phyloP scores from a whole-genome alignment of 2,888 invertebrate species.

The Eurytoma adleriae region DNA sequence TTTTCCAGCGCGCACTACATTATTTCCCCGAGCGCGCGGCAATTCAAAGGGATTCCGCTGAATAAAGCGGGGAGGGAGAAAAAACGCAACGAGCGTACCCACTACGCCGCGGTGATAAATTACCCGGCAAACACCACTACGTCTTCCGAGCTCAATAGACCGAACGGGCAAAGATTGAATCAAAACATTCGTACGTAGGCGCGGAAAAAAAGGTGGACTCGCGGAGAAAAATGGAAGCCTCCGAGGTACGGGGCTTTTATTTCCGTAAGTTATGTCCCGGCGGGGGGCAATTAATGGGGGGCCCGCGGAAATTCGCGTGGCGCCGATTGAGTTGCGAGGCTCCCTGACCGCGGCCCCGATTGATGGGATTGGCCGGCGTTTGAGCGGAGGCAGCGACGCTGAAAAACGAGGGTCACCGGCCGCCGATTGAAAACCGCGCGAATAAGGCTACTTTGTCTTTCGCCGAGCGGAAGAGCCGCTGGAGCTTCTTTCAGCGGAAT shows the following conservation, averaged over 20 bases:
- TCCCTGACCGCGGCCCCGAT: not conserved
- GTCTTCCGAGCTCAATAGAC: conserved; percentile 57
- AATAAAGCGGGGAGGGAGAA: conserved; percentile 14
- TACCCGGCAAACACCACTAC: conserved; percentile 49
- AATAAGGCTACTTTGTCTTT: too few relatives aligned
- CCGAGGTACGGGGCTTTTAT: conserved; percentile 58
- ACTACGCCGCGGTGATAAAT: conserved; percentile 40
- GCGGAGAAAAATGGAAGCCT: not conserved
- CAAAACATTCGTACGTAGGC: conserved; percentile 28
- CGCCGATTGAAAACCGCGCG: too few relatives aligned
- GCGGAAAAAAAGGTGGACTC: not conserved
- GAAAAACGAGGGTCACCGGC: too few relatives aligned
- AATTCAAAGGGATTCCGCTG: conserved; percentile 41
- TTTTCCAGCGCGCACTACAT: conserved; percentile 21
- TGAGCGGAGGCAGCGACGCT: too few relatives aligned
- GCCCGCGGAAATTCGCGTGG: conserved; percentile 65
- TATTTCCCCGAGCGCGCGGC: conserved; percentile 24
- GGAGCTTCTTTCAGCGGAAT: too few relatives aligned
- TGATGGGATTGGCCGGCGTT: conserved; percentile 6
- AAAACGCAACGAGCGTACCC: not conserved
- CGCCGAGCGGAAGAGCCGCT: too few relatives aligned
- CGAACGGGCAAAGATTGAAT: conserved; percentile 52
- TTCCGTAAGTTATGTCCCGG: conserved; percentile 66
- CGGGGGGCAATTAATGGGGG: conserved; percentile 67
- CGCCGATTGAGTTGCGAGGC: not conserved